Base-by-base conservation (phyloP, 2,888 invertebrate species). In the Pyrrhia umbra region DNA sequence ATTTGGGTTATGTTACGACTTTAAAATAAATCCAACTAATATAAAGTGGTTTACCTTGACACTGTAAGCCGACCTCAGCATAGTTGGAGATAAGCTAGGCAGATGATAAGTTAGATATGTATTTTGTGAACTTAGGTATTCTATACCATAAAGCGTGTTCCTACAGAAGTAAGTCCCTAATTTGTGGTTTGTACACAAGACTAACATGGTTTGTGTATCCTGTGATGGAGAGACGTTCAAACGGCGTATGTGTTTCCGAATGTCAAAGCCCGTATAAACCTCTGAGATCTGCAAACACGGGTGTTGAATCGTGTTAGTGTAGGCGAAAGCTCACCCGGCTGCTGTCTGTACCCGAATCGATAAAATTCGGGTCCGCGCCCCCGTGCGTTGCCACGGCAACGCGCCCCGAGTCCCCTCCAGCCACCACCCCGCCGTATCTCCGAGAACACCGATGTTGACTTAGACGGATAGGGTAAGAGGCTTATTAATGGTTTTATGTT, bases 381-480 rank as follows among this genome's bases (percentile, higher is more conserved):
- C 94, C 93, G 92, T 86, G 85, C 87, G 94, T 95, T 79, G 87
- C 86, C 87, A 92, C 86, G 89, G 85, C 88, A 82, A 94, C 93
- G 87, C 88, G 84, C 92, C 87, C 88, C 82, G 85, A 83, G 81
- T 79, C 81, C 80, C 86, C 85, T 81, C 84, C 82, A 65, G 81
- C 85, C 70, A 71, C 82, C 88, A 68, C 80, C 81, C 84, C 87
- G 67, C 85, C 87, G 84, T 89, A 88, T 90, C 92, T 91, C 92
- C 71, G 86, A 89, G 90, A 90, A 91, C 93, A 92, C 90, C 92
- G 91, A 92, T 94, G 94, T 94, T 94, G 94, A 94, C 94, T 94
- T 92, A 94, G 94, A 95, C 92, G 94, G 92, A 94, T 94, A 92
- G 94, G 92, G 94, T 94, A 95, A 94, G 93, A 94, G 93, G 93